These are phyloP conservation scores for Corythoichthys intestinalis DNA, from an alignment of 2,113 vertebrate genomes.

Conservation along the genomic window DNA sequence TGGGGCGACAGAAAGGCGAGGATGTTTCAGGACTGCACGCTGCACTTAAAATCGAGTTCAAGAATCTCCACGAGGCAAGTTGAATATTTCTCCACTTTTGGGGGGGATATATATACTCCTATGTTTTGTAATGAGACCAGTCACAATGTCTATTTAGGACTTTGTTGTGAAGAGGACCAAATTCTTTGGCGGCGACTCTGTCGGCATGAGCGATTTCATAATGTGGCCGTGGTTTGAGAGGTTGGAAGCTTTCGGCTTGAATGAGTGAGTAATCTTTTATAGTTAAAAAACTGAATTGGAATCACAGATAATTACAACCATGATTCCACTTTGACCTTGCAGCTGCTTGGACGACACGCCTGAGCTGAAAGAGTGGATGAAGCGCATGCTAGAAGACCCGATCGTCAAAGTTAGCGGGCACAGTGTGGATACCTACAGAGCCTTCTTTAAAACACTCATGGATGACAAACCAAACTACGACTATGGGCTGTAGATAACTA, in stretches of 20 bases:
- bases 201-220: slow-evolving; percentile 90
- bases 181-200: slow-evolving; percentile 77
- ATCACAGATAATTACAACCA: background rate
- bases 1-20: slow-evolving; percentile 57
- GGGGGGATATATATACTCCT: no score
- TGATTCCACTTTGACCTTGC: background rate
- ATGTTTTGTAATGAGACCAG: no score
- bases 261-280: slow-evolving; percentile 70
- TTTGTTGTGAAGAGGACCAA: slow-evolving; percentile 60
- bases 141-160: slow-evolving; percentile 13
- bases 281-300: background rate
- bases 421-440: slow-evolving; percentile 57
- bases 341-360: slow-evolving; percentile 70
- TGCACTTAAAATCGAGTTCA: slow-evolving; percentile 57
- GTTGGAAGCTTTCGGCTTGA: slow-evolving; percentile 65
- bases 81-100: no score
- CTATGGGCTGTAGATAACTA: slow-evolving; percentile 71
- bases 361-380: slow-evolving; percentile 77
- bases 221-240: slow-evolving; percentile 95
- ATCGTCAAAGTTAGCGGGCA: slow-evolving; percentile 67
- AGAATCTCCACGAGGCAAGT: slow-evolving; percentile 37
- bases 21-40: slow-evolving; percentile 65
- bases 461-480: slow-evolving; percentile 79
- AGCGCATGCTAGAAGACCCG: slow-evolving; percentile 78
- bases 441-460: slow-evolving; percentile 64